Evolutionary conservation across 1,140 invertebrate species (phyloP), one percentile per base, ranked within the genome.

Genomic region (Bombus cullumanus): DNA sequence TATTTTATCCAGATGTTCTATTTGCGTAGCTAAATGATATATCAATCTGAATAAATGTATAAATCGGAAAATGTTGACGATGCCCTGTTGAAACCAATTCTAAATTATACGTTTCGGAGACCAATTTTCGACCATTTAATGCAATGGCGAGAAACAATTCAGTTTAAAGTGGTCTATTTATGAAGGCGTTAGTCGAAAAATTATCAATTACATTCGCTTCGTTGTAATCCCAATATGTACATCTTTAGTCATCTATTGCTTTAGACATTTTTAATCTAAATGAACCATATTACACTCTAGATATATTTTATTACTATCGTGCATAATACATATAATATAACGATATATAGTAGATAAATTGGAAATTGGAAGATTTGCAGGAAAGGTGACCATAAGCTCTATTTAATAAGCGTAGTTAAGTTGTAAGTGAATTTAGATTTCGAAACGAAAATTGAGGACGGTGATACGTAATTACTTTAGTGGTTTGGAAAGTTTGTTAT

Each of bases 121-220:
- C 15, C 34, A 81, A 81, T 53, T 81, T 71, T 59, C 43, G 12
- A 37, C 13, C 43, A 39, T 71, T 81, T 57, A 69, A 69, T 10
- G 31, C 34, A 22, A 18, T 31, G 39, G 13, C 15, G 43, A 41
- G 47, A 71, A 39, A 39, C 28, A 71, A 81, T 57, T 81, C 43
- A 31, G 57, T 81, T 81, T 39, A 25, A 34, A 3, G 2, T 59
- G n/a, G 18, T n/a, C 41, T n/a, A 15, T 59, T 57, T 62, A 62
- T 37, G 8, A 15, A 39, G 4, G 8, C 2, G 25, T 18, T 59
- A 39, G 4, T 37, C 3, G 39, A 47, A 66, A 78, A 78, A 66
- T 77, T 43, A 39, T n/a, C 37, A 66, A 43, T 66, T 43, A 22
- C 10, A 4, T 37, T 34, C 10, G 13, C 53, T 75, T 25, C 73